Conservation (phyloP, 2,113 vertebrate genomes). For the Cariama cristata region DNA sequence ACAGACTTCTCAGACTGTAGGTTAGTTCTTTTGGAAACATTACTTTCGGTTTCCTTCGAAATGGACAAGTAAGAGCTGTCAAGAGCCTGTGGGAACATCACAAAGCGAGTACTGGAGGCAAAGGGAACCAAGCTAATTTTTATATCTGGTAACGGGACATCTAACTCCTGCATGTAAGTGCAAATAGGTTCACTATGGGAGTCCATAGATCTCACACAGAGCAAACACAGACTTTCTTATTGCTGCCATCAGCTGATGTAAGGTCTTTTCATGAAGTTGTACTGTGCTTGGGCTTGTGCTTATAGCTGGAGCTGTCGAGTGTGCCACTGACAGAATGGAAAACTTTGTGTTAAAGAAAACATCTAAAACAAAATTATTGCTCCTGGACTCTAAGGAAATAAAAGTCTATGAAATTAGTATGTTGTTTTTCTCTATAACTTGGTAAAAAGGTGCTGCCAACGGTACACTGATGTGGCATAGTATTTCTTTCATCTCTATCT, state of each 20-base stretch:
- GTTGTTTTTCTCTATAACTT: background rate
- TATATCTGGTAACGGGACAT: background rate
- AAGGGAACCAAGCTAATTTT: background rate
- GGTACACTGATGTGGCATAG: background rate
- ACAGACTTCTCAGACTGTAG: background rate
- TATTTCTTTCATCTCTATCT: constrained; percentile 4
- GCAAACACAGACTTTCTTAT: constrained; percentile 84
- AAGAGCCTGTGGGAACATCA: background rate
- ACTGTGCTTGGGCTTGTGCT: constrained; percentile 74
- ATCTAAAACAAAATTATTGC: background rate
- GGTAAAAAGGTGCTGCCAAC: background rate
- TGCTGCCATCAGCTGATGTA: constrained; percentile 81
- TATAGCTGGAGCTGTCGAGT: constrained; percentile 79
- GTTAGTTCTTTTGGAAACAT: background rate
- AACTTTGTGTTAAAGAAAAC: constrained; percentile 67
- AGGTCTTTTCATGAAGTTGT: constrained; percentile 84
- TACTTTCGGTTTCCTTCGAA: background rate
- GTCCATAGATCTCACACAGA: constrained; percentile 76
- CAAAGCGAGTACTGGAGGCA: background rate
- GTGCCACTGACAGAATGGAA: constrained; percentile 86
- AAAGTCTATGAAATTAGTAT: background rate
- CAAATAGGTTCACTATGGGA: constrained; percentile 77
- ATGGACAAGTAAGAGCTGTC: background rate
- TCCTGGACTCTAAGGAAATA: constrained; percentile 6
- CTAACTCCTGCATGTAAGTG: background rate